Base-by-base conservation (phyloP, 2,113 vertebrate species). In the Gorsachius goisagi region DNA sequence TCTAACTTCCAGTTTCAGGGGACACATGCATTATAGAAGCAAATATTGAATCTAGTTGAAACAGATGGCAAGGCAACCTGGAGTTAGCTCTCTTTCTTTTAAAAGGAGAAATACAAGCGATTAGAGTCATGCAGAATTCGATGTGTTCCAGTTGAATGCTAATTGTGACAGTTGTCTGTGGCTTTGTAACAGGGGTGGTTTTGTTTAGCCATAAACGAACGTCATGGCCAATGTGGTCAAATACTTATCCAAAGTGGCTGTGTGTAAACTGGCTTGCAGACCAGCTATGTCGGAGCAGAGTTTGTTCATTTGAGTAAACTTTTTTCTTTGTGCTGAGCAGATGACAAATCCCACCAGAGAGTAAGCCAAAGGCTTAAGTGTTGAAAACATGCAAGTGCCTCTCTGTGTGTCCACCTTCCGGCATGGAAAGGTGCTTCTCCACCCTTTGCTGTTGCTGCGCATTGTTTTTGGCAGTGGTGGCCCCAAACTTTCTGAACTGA, bases 101-200 rank as follows among this genome's bases (percentile, higher is more conserved):
- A 73, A 76, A 93, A 89, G 80, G 63, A 92, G 87, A 94, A 95
- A 85, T 63, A 53, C 30, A 67, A 94, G 84, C 89, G 89, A 64
- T 85, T 56, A 85, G 12, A 55, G 90, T 96, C 41, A 22, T 77
- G 83, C 49, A 47, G 79, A 72, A 71, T 84, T 44, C 6, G 11
- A 7, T 63, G 73, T 33, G 88, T 96, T 96, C 95, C 86, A 53
- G 85, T 90, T 97, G 92, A 96, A 33, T 59, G 93, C 95, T 83
- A 73, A 90, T 93, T 94, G 85, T 96, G 95, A 91, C 94, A 91
- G 95, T 96, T 95, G 85, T 66, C 71, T 86, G 82, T 84, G 90
- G 89, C 89, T 91, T 95, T 84, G 28, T 87, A 85, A 81, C 37
- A 83, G 58, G 72, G 55, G 26, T 85, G 69, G 69, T 80, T 96